Conservation (phyloP, 2,113 vertebrate genomes). For the Cettia cetti region DNA sequence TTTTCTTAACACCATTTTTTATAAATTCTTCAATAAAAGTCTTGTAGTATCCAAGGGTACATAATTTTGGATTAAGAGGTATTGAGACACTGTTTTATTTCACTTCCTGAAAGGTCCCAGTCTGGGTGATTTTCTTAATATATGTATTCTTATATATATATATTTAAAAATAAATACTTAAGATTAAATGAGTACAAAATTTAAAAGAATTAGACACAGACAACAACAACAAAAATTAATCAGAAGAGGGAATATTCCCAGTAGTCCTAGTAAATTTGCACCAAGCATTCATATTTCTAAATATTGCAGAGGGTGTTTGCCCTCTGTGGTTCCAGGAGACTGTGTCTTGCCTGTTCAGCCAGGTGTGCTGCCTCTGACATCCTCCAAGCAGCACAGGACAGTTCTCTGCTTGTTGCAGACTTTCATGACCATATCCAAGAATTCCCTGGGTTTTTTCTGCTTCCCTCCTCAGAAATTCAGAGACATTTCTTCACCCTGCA, state of each 20-base stretch:
- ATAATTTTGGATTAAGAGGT: background rate
- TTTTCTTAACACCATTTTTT: background rate
- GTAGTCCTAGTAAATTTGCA: background rate
- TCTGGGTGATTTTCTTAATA: background rate
- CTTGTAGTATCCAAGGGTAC: background rate
- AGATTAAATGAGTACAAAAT: background rate
- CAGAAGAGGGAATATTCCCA: background rate
- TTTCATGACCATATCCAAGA: background rate
- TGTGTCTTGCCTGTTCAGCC: background rate
- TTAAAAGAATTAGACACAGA: background rate
- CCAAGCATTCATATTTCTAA: background rate
- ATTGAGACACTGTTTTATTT: background rate
- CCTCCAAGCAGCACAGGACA: accelerated
- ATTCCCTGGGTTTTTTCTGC: background rate
- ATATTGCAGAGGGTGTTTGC: background rate
- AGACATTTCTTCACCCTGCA: background rate
- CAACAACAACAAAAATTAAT: background rate
- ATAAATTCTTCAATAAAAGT: background rate
- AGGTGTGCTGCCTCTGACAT: background rate
- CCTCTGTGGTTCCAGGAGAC: background rate
- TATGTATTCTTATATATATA: background rate
- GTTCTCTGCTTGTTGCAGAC: background rate
- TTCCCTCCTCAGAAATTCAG: background rate
- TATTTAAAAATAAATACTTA: background rate
- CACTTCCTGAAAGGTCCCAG: background rate